Conservation (phyloP, 2,113 vertebrate genomes). For the Ochotona curzoniae region DNA sequence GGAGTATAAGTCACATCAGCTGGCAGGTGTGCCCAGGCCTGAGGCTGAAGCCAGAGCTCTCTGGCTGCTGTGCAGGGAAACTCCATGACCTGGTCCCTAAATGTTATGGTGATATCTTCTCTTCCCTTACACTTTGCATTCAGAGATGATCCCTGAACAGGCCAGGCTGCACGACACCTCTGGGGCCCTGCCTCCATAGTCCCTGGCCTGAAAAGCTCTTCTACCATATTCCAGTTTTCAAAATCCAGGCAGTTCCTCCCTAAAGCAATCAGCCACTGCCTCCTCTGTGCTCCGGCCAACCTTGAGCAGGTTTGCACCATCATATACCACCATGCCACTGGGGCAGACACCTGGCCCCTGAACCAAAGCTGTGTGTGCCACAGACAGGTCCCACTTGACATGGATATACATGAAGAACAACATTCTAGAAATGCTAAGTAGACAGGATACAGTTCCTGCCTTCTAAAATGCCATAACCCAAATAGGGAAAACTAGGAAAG, state of each 20-base stretch:
- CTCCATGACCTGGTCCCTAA: neutral
- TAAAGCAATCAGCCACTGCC: neutral
- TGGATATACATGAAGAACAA: fast-evolving
- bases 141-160: neutral
- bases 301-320: neutral
- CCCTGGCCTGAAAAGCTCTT: neutral
- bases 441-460: neutral
- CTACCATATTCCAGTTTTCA: neutral
- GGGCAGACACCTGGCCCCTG: neutral
- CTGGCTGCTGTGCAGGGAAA: neutral
- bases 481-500: neutral
- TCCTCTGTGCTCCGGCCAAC: neutral
- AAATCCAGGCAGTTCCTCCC: neutral
- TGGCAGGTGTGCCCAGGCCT: too few relatives aligned
- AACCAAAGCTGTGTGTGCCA: neutral
- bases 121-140: neutral
- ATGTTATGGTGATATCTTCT: neutral
- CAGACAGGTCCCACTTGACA: neutral
- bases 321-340: too few relatives aligned
- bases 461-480: neutral
- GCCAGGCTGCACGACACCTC: neutral
- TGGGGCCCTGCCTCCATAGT: neutral
- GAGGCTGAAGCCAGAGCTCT: neutral
- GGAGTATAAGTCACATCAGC: neutral
- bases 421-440: neutral